Percentiles rank a stretch among this genome's conserved stretches.
These are phyloP conservation scores for Dryobotodes eremita DNA, from an alignment of 2,888 invertebrate species.

Conservation along the genomic window DNA sequence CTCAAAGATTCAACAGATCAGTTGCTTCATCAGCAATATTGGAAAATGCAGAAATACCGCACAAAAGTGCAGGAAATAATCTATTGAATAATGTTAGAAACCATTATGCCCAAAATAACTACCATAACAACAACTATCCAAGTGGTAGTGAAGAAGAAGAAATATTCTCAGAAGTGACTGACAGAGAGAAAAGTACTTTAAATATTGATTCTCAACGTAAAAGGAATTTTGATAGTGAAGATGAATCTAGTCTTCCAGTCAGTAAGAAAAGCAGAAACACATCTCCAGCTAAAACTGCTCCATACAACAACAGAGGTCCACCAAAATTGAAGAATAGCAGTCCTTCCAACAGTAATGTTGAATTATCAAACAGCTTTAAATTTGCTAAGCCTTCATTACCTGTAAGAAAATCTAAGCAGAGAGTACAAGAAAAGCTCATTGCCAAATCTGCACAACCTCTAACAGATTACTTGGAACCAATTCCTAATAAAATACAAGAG, in stretches of 20 bases:
- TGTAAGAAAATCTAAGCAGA: constrained; percentile 70
- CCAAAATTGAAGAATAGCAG: constrained; percentile 52
- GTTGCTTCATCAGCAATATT: constrained; percentile 70
- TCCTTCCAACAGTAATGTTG: constrained; percentile 43
- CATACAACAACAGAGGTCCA: constrained; percentile 31
- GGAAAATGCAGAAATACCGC: constrained; percentile 62
- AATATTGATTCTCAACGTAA: constrained; percentile 62
- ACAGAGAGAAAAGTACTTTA: constrained; percentile 59
- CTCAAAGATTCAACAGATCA: constrained; percentile 81
- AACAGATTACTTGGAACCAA: constrained; percentile 54
- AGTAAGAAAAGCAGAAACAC: constrained; percentile 73
- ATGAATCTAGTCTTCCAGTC: constrained; percentile 63
- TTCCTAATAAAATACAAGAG: constrained; percentile 19
- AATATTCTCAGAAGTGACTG: constrained; percentile 73
- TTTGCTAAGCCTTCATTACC: constrained; percentile 80
- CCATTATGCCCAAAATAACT: constrained; percentile 40
- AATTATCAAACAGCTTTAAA: constrained; percentile 73
- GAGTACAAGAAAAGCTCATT: constrained; percentile 70
- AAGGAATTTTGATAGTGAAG: constrained; percentile 68
- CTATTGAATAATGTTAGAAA: constrained; percentile 34
- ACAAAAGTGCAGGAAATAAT: constrained; percentile 40
- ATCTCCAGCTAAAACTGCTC: constrained; percentile 66
- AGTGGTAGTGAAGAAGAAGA: constrained; percentile 76
- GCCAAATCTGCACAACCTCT: constrained; percentile 73
- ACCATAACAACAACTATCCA: constrained; percentile 17